A percentile compares a stretch with the other conserved stretches of the same genome.
Conservation (phyloP, 2,888 invertebrate genomes). For the Xanthorhoe spadicearia region DNA sequence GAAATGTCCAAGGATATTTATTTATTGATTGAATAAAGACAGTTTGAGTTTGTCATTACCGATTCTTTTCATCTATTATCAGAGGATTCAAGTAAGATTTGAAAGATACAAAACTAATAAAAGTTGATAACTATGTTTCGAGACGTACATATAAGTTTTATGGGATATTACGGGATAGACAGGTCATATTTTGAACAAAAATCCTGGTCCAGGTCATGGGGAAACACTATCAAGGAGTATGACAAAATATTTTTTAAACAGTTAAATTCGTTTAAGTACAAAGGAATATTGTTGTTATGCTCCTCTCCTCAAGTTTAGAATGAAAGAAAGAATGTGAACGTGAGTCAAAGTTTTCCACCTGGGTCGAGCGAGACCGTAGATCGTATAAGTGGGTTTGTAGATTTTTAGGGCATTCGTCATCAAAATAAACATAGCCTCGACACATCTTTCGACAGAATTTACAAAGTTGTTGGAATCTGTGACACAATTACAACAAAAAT, state of each 20-base stretch:
- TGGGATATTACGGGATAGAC: too few species aligned
- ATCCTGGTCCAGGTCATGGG: too few species aligned
- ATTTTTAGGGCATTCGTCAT: conserved; percentile 17
- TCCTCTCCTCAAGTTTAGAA: too few species aligned
- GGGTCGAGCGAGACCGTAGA: not conserved
- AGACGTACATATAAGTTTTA: too few species aligned
- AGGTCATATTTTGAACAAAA: too few species aligned
- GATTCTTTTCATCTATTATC: too few species aligned
- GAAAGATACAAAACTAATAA: too few species aligned
- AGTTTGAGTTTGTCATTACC: too few species aligned
- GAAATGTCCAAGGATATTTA: too few species aligned
- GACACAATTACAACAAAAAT: conserved; percentile 37
- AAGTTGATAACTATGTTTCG: too few species aligned
- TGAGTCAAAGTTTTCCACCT: conserved; percentile 4
- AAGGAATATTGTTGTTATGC: not conserved
- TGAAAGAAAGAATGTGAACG: not conserved
- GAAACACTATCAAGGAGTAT: not conserved
- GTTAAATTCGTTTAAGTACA: not conserved
- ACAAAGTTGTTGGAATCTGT: conserved; percentile 21
- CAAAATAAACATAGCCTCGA: conserved; percentile 18
- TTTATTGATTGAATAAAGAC: too few species aligned
- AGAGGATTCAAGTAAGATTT: not conserved
- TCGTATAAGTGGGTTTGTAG: conserved; percentile 8
- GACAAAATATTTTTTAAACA: not conserved
- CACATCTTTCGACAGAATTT: conserved; percentile 18